Conservation (phyloP, 2,113 vertebrate genomes). For the Pontoporia blainvillei region DNA sequence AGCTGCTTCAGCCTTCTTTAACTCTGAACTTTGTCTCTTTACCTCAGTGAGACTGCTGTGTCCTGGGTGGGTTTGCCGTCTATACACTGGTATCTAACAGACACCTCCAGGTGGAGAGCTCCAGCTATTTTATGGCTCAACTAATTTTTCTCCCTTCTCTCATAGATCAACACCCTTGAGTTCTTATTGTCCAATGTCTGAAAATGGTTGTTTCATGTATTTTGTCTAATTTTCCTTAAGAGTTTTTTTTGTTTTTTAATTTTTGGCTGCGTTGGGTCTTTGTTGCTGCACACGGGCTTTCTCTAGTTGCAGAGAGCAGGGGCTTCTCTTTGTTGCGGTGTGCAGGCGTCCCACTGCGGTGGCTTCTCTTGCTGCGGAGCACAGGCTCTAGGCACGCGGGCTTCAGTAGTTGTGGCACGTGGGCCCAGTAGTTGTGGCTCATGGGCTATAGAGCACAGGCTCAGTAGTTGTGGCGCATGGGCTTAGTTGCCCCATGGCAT, state of each 20-base stretch:
- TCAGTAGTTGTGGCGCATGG: too few species aligned
- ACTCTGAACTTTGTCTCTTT: background rate
- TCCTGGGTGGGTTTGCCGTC: background rate
- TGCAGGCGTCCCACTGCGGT: too few species aligned
- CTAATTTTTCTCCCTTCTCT: background rate
- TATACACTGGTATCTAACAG: background rate
- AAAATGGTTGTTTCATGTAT: background rate
- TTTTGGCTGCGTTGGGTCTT: too few species aligned
- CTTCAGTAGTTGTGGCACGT: too few species aligned
- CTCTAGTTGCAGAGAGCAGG: too few species aligned
- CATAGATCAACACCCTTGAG: background rate
- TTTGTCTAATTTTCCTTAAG: background rate
- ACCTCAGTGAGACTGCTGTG: background rate
- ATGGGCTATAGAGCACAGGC: too few species aligned
- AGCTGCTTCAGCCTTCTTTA: background rate
- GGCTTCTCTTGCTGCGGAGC: too few species aligned
- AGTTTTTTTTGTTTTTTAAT: background rate
- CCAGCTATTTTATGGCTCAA: background rate
- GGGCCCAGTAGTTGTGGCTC: too few species aligned
- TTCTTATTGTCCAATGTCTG: background rate
- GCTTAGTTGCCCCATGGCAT: too few species aligned
- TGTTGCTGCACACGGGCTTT: too few species aligned
- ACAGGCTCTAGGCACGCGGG: too few species aligned
- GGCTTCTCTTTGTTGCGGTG: too few species aligned
- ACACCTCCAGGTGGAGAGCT: background rate